Evolutionary conservation across 1,140 invertebrate species (phyloP).

Genomic region (Brachionus paranguensis): DNA sequence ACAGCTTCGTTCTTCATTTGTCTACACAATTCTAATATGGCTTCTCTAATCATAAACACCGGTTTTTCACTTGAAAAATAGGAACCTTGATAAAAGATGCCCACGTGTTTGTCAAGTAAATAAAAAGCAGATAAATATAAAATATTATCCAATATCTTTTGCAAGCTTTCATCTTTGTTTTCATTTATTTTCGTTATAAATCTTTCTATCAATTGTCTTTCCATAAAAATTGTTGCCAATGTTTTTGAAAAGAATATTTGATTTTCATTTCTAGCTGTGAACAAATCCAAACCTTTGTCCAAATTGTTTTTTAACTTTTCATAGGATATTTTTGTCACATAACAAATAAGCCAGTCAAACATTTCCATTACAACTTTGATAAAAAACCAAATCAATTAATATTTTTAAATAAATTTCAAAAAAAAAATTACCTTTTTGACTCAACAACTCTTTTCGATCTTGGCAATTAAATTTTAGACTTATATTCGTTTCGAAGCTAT

Average conservation of each 20-base stretch:
- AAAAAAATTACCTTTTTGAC: slow-evolving; percentile 59
- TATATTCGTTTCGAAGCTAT: slow-evolving; percentile 50
- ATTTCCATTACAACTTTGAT: slow-evolving; percentile 12
- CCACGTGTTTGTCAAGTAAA: slow-evolving; percentile 48
- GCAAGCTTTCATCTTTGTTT: background rate
- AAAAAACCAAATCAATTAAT: background rate
- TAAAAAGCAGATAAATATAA: slow-evolving; percentile 19
- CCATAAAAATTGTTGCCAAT: slow-evolving; percentile 17
- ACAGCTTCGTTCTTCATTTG: slow-evolving; percentile 68
- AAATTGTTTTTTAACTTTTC: background rate
- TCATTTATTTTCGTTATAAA: slow-evolving; percentile 14
- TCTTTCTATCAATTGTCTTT: slow-evolving; percentile 13
- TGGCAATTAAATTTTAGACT: slow-evolving; percentile 46
- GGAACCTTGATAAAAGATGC: slow-evolving; percentile 52
- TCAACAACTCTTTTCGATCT: slow-evolving; percentile 57
- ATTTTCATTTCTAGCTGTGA: slow-evolving; percentile 20
- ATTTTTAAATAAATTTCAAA: background rate
- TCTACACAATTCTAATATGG: slow-evolving; percentile 63
- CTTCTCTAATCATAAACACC: slow-evolving; percentile 47
- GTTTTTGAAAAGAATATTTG: slow-evolving; percentile 30
- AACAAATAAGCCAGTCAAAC: slow-evolving; percentile 34
- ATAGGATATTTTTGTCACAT: background rate
- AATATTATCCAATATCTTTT: background rate
- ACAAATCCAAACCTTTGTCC: background rate
- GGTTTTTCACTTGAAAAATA: slow-evolving; percentile 47